Conservation (phyloP, 2,888 invertebrate species). For the Neelides folsomi region DNA sequence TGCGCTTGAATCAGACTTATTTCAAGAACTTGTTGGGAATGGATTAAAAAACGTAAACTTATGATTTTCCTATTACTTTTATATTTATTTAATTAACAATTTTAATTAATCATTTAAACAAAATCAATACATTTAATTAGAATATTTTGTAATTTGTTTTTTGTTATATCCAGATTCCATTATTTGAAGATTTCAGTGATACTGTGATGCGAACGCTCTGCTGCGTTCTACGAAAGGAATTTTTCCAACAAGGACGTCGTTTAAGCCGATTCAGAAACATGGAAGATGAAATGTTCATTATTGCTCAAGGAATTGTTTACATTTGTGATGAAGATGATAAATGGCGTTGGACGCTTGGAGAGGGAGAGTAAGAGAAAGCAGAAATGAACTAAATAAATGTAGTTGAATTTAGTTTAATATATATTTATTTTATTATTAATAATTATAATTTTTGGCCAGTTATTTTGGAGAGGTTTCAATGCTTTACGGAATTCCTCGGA, state of each 20-base stretch:
- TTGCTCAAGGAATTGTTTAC: constrained; percentile 26
- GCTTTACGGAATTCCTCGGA: constrained; percentile 12
- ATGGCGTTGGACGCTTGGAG: constrained; percentile 18
- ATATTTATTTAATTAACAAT: not conserved
- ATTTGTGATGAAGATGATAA: constrained; percentile 20
- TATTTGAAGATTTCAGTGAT: constrained; percentile 14
- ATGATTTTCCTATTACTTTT: not conserved
- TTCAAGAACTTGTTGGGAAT: constrained; percentile 13
- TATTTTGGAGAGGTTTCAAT: constrained; percentile 23
- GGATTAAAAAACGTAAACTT: constrained; percentile 1
- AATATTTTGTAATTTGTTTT: not conserved
- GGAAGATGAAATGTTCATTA: constrained; percentile 26
- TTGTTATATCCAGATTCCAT: constrained; percentile 15
- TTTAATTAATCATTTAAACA: no score
- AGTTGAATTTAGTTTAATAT: not conserved
- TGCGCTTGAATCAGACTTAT: constrained; percentile 10
- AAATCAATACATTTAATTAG: not conserved
- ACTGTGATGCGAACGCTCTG: constrained; percentile 22
- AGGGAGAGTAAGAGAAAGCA: constrained; percentile 17
- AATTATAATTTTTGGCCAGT: not conserved
- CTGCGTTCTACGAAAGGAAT: constrained; percentile 18
- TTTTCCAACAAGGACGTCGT: constrained; percentile 19
- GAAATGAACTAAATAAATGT: not conserved
- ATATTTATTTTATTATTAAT: not conserved
- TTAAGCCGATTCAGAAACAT: constrained; percentile 26